Base-by-base conservation (phyloP, 2,888 invertebrate genomes). In the Polyploca ridens region DNA sequence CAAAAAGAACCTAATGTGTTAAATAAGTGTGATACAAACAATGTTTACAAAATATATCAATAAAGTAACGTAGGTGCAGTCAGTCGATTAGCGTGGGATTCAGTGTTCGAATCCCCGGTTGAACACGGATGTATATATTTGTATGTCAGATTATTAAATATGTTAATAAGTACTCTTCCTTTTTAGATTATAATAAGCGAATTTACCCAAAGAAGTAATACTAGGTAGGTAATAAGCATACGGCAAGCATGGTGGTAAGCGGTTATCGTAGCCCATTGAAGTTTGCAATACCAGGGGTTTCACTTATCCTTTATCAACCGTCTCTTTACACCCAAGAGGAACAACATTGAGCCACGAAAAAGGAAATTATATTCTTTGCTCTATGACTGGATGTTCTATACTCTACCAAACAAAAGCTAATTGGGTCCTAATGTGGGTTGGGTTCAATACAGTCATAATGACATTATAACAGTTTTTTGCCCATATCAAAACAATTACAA, bases 71-170 rank as follows among this genome's bases (percentile, higher is more conserved):
- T 78, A 76, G 78, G 78, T 68, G 78, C 75, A 4, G 71, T 66
- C 79, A 79, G 77, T 77, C 77, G 77, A 75, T 77, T 67, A 64
- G 77, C 77, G 77, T 77, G 77, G 77, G 77, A 66, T 72, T 61
- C 35, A 63, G 58, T 68, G 63, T 66, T 68, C 69, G 63, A 65
- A 66, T 69, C 71, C 69, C 71, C 63, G 62, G 65, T 73, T 71
- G 69, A 77, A 75, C 73, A 67, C 61, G 58, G 64, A 19, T 27
- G 65, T 54, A 8, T 8, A 10, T 54, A 27, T 54, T 16, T 54
- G 54, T 54, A 7, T 19, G 10, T 19, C 10, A 19, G 19, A 54
- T 54, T 54, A 54, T 54, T 19, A 10, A 54, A 19, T 49, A 16
- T 6, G 14, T 7, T 38, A 38, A 10, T 6, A 35, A 35, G 27